Evolutionary conservation across 2,888 invertebrate genomes (phyloP), one percentile per base, ranked within the genome.

Genomic region (Eudemis profundana): DNA sequence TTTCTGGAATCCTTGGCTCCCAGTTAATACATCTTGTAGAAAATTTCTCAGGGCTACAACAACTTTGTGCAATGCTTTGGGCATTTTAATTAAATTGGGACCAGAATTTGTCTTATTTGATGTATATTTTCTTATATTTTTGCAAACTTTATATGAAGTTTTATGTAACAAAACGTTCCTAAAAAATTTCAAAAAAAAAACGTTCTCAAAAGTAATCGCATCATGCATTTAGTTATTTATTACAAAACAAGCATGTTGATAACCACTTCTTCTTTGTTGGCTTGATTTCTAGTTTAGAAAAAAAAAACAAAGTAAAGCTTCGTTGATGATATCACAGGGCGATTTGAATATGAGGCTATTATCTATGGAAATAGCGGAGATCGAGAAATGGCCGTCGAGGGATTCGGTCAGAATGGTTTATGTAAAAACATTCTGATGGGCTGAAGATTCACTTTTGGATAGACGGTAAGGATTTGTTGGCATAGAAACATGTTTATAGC

Each of bases 21-120:
- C 17, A 64, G 50, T 64, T 46, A 59, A 64, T 62, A 56, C 29
- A 56, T 63, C 49, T 56, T 56, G 56, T 10, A 51, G 59, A 51
- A 57, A 50, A 64, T 64, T 57, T 64, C 42, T 36, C 56, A 42
- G 49, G 21, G 38, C 29, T 40, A 33, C 21, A 47, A 49, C 23
- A 19, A n/a, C 40, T 29, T 63, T 57, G 49, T 42, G 40, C 17
- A 44, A 29, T 42, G 42, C 56, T 53, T 50, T 42, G 21, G 23
- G 49, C 40, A 63, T 57, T 63, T 63, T 63, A 50, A 63, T 54
- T 40, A 62, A 47, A 47, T 8, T 23, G 5, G 14, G 19, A 47
- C n/a, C 51, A 40, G 38, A 54, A 38, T 54, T 54, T 19, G 21
- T 17, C 19, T 40, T 14, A 38, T 23, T 14, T 40, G 14, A 38